A percentile compares a stretch with the other conserved stretches of the same genome.
Evolutionary conservation across 2,888 invertebrate genomes (phyloP).

Genomic region (Incurvaria masculella): DNA sequence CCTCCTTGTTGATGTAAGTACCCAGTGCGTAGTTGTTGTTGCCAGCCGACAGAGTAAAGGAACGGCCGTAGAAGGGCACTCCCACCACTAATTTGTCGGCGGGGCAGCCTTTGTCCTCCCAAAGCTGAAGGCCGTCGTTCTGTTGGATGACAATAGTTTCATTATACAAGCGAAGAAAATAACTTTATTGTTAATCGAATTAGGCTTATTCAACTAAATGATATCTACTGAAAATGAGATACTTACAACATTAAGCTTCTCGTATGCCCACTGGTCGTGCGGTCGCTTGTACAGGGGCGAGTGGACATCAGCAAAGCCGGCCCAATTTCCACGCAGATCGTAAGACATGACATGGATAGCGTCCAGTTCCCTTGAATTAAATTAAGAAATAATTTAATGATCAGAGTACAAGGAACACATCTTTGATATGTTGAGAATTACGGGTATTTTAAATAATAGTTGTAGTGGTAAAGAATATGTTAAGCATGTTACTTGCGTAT

Average conservation of each 20-base stretch:
- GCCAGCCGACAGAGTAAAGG: slow-evolving; percentile 76
- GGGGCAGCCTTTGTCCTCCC: slow-evolving; percentile 88
- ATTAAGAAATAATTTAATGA: too few relatives aligned
- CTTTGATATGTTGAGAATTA: too few relatives aligned
- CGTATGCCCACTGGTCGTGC: slow-evolving; percentile 87
- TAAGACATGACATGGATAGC: slow-evolving; percentile 87
- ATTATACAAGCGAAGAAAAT: too few relatives aligned
- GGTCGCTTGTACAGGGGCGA: slow-evolving; percentile 83
- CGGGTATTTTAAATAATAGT: too few relatives aligned
- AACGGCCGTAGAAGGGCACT: slow-evolving; percentile 85
- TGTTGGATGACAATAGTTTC: slow-evolving; percentile 28
- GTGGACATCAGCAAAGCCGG: slow-evolving; percentile 86
- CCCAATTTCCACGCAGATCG: slow-evolving; percentile 86
- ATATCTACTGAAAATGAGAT: slow-evolving; percentile 7
- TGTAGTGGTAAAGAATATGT: too few relatives aligned
- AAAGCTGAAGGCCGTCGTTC: slow-evolving; percentile 83
- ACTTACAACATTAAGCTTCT: slow-evolving; percentile 84
- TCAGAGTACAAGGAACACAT: too few relatives aligned
- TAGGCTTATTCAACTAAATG: too few relatives aligned
- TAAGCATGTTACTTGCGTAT: too few relatives aligned
- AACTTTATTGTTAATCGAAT: too few relatives aligned
- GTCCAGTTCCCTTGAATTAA: slow-evolving; percentile 60
- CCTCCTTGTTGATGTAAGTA: slow-evolving; percentile 88
- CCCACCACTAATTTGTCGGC: slow-evolving; percentile 85
- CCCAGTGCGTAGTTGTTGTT: slow-evolving; percentile 82